Base-by-base conservation (phyloP, 2,888 invertebrate species). In the Rhodophaea formosa region DNA sequence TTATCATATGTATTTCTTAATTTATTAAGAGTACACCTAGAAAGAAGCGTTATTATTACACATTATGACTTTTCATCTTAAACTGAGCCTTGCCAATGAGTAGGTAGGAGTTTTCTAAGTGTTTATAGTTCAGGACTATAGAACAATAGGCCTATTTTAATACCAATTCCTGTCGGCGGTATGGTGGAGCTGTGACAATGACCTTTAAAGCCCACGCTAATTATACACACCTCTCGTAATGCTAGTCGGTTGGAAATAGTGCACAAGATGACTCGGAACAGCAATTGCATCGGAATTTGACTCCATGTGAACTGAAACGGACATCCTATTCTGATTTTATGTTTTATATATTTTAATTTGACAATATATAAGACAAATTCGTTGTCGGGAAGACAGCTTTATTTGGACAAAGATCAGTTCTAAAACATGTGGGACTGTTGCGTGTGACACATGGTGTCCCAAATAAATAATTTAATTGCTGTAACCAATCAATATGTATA, bases 121-220 rank as follows among this genome's bases (percentile, higher is more conserved):
- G 44, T 54, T 61, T 59, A 60, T 58, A 56, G 52, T 58, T 49
- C 56, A 56, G 56, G 59, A 63, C 63, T 64, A 71, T 62, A 70
- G 72, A 75, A 80, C 75, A 75, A 79, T 76, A 72, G 80, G 69
- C 71, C 76, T 80, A 80, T 81, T 84, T 80, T 76, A 77, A 79
- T 74, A 79, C 75, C 77, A 73, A 77, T 78, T 79, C 74, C 75
- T 70, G 65, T 62, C 72, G 57, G 12, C 55, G 74, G 74, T 77
- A 77, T 75, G 74, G 71, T 75, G 74, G 79, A 78, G 80, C 85
- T 83, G 82, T 77, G 90, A 91, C 90, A 90, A 89, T 91, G 90
- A 89, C 88, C 90, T 89, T 87, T 88, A 74, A 69, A 80, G 80
- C 88, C 88, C 88, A 88, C 89, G 88, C 89, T 90, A 91, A 90